These are phyloP conservation scores for Caenorhabditis doughertyi DNA, from an alignment of 2,888 invertebrate species.

Conservation along the genomic window DNA sequence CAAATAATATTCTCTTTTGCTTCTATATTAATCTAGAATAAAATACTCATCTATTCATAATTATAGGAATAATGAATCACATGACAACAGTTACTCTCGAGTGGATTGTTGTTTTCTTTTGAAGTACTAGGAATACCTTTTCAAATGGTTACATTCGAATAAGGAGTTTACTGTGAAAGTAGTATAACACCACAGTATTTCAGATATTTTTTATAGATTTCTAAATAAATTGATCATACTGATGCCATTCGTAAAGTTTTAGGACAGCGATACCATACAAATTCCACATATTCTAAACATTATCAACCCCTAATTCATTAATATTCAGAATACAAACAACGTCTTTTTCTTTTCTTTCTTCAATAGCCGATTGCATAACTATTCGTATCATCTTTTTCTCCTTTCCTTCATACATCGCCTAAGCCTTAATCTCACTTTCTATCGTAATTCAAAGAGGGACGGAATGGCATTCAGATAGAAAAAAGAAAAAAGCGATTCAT, in stretches of 20 bases:
- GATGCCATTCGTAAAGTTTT: no score
- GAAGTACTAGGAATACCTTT: no score
- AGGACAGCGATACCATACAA: no score
- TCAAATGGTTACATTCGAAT: no score
- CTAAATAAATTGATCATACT: no score
- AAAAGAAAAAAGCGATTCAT: constrained; percentile 13
- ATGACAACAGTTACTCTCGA: not conserved
- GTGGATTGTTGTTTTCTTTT: not conserved
- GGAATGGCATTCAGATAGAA: constrained; percentile 9
- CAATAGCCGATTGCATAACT: constrained; percentile 21
- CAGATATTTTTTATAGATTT: no score
- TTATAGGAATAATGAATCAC: not conserved
- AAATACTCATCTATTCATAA: not conserved
- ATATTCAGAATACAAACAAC: not conserved
- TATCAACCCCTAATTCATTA: no score
- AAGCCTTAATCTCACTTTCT: constrained; percentile 26
- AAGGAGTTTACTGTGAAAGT: no score
- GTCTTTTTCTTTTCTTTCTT: not conserved
- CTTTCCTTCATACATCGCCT: not conserved
- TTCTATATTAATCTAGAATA: no score
- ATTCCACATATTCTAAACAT: no score
- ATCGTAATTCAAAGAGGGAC: constrained; percentile 26
- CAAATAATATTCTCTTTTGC: no score
- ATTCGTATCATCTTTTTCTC: constrained; percentile 6
- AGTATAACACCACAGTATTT: no score